Percentiles rank a stretch among this genome's conserved stretches.
phyloP scores from a whole-genome alignment of 2,797 vertebrate genomes.

The Falco biarmicus region DNA sequence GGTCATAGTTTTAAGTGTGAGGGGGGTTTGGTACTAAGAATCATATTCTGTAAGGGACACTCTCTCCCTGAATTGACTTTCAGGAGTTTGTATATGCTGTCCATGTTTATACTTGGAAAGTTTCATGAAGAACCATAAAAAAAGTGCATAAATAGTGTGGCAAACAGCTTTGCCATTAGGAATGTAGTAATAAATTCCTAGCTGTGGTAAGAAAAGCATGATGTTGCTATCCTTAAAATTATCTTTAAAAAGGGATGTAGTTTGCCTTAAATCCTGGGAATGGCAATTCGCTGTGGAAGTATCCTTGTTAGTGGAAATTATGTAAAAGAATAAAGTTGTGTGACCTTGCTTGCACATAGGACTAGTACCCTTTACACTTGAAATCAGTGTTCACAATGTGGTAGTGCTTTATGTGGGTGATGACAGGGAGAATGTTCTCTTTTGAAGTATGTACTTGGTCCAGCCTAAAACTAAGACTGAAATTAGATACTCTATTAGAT shows the following conservation, averaged over 20 bases:
- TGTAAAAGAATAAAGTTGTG: background rate
- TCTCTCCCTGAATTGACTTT: background rate
- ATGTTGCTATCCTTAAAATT: fast-evolving
- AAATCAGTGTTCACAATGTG: background rate
- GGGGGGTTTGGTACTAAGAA: background rate
- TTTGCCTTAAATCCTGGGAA: background rate
- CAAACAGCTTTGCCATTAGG: background rate
- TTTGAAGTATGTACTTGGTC: background rate
- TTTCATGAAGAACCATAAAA: background rate
- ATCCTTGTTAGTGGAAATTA: background rate
- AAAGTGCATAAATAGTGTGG: background rate
- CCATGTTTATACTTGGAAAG: background rate
- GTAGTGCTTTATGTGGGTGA: background rate
- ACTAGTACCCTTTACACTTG: background rate
- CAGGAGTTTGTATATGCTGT: background rate
- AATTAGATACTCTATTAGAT: background rate
- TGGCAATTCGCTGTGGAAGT: background rate
- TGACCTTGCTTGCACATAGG: background rate
- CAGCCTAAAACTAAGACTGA: background rate
- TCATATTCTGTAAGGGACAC: fast-evolving
- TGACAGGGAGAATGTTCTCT: background rate
- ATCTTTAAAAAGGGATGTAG: background rate
- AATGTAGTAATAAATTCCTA: background rate
- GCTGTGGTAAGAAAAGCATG: background rate
- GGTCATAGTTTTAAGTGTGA: background rate